Evolutionary conservation across 2,797 vertebrate species (phyloP).

Genomic region (Lutjanus campechanus): DNA sequence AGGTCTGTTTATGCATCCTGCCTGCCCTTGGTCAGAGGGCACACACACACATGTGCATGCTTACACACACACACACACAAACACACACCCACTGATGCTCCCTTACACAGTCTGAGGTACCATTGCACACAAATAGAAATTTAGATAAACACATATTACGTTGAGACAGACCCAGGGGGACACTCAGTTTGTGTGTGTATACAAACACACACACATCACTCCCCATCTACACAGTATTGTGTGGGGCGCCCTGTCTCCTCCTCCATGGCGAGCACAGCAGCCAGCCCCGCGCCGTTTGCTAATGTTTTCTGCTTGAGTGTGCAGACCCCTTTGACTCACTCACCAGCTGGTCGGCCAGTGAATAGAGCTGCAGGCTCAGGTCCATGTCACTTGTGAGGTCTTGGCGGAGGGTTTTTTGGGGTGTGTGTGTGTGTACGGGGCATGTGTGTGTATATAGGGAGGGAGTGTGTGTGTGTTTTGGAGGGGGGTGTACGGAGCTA

Average conservation of each 20-base stretch:
- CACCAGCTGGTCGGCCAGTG: conserved; percentile 96
- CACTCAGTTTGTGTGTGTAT: conserved; percentile 41
- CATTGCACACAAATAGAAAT: conserved; percentile 28
- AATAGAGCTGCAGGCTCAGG: conserved; percentile 93
- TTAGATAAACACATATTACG: conserved; percentile 10
- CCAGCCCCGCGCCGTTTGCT: conserved; percentile 81
- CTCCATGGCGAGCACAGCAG: conserved; percentile 64
- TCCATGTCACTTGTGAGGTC: conserved; percentile 99
- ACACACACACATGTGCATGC: conserved; percentile 42
- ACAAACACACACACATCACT: conserved; percentile 51
- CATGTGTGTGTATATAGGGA: conserved; percentile 31
- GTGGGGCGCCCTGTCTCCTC: conserved; percentile 62
- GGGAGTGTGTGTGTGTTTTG: conserved; percentile 31
- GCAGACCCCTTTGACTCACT: conserved; percentile 93
- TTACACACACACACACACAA: conserved; percentile 6
- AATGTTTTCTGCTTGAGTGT: conserved; percentile 90
- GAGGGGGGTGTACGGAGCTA: background rate
- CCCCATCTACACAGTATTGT: conserved; percentile 64
- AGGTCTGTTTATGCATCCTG: conserved; percentile 84
- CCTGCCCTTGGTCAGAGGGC: conserved; percentile 74
- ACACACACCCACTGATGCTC: conserved; percentile 10
- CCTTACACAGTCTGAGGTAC: conserved; percentile 12
- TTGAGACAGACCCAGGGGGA: conserved; percentile 30
- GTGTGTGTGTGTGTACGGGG: background rate
- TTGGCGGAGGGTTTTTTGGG: conserved; percentile 87